phyloP scores from a whole-genome alignment of 2,888 invertebrate genomes.

The Microdon myrmicae region DNA sequence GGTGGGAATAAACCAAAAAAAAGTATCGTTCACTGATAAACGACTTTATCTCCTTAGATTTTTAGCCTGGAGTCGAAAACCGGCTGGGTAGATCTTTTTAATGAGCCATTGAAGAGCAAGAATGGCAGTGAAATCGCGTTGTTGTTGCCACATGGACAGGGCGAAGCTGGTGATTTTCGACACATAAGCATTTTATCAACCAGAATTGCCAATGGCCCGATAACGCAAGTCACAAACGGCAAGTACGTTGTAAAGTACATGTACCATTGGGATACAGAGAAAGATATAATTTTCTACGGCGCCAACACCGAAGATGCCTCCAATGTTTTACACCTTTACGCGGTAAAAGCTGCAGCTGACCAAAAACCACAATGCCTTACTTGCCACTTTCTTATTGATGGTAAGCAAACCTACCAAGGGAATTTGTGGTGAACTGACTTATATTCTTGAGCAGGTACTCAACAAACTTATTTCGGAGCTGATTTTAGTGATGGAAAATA shows the following conservation, averaged over 20 bases:
- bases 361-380: constrained; percentile 76
- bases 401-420: constrained; percentile 36
- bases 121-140: constrained; percentile 77
- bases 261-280: constrained; percentile 75
- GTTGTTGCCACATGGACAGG: constrained; percentile 75
- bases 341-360: constrained; percentile 70
- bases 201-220: constrained; percentile 57
- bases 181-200: constrained; percentile 73
- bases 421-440: background rate
- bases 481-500: constrained; percentile 77
- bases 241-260: constrained; percentile 79
- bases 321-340: constrained; percentile 83
- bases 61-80: constrained; percentile 62
- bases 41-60: constrained; percentile 50
- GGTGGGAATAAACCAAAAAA: constrained; percentile 56
- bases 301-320: constrained; percentile 82
- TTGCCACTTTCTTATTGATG: constrained; percentile 69
- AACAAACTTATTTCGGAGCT: constrained; percentile 68
- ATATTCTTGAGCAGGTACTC: constrained; percentile 50
- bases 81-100: constrained; percentile 85
- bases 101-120: constrained; percentile 75
- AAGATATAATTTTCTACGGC: constrained; percentile 81
- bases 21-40: no score
- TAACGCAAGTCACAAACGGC: constrained; percentile 71
- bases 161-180: constrained; percentile 70